A percentile compares a stretch with the other conserved stretches of the same genome.
phyloP scores from a whole-genome alignment of 2,888 invertebrate genomes.

The Eilema caniola region DNA sequence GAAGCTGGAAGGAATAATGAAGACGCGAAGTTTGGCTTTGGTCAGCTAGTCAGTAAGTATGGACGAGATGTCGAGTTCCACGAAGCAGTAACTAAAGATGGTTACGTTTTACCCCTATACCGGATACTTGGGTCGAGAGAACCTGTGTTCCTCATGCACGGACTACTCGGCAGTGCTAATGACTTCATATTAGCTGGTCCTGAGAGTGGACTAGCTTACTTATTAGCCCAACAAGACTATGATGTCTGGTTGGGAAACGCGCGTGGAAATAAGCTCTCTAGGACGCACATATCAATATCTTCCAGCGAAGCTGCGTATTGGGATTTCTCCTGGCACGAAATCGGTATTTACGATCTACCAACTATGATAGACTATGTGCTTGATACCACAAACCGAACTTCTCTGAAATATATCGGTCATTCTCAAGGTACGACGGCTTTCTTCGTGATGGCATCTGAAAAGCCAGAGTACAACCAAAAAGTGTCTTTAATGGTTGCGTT shows the following conservation, averaged over 20 bases:
- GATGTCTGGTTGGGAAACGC: conserved; percentile 94
- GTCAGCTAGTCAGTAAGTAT: conserved; percentile 63
- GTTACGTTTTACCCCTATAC: conserved; percentile 63
- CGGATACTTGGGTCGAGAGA: conserved; percentile 67
- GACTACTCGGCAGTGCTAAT: conserved; percentile 71
- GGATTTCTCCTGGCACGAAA: conserved; percentile 94
- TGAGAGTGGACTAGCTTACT: conserved; percentile 69
- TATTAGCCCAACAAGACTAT: conserved; percentile 88
- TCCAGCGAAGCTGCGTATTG: conserved; percentile 83
- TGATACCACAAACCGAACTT: conserved; percentile 75
- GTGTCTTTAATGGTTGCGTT: conserved; percentile 84
- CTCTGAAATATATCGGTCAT: conserved; percentile 90
- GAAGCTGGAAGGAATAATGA: conserved; percentile 50
- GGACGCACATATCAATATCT: conserved; percentile 78
- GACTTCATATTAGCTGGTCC: conserved; percentile 71
- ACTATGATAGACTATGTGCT: conserved; percentile 92
- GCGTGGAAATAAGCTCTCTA: conserved; percentile 90
- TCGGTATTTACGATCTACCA: conserved; percentile 92
- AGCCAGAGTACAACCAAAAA: conserved; percentile 86
- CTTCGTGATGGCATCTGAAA: conserved; percentile 85
- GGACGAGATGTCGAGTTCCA: conserved; percentile 63
- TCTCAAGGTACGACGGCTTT: conserved; percentile 89
- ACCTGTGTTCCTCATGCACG: conserved; percentile 74
- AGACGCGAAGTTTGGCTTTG: conserved; percentile 60
- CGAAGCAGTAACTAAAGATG: conserved; percentile 65